These are phyloP conservation scores for Lutjanus argentimaculatus DNA, from an alignment of 2,797 vertebrate species.

Conservation along the genomic window DNA sequence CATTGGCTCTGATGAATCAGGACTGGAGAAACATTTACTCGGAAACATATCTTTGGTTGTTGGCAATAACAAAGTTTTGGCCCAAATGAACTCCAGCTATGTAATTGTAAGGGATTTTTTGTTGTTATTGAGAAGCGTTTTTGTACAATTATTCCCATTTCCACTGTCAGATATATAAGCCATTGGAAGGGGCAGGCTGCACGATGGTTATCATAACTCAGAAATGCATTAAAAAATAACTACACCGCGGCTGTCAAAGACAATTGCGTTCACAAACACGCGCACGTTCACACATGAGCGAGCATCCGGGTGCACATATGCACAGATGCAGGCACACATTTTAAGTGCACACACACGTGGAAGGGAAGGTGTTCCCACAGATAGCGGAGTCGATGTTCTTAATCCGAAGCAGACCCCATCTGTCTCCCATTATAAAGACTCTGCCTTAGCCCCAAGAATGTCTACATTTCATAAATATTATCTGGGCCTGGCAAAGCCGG, in stretches of 20 bases:
- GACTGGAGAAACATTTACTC: conserved; percentile 63
- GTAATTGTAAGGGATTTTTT: conserved; percentile 74
- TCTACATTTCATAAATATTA: conserved; percentile 89
- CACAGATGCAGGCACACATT: conserved; percentile 49
- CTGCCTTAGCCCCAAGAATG: conserved; percentile 86
- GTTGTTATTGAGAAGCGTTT: conserved; percentile 77
- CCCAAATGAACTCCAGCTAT: conserved; percentile 76
- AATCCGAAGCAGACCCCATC: conserved; percentile 88
- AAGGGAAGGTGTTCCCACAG: conserved; percentile 85
- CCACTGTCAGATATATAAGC: conserved; percentile 79
- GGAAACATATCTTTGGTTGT: conserved; percentile 65
- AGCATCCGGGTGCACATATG: conserved; percentile 50
- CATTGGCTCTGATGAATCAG: conserved; percentile 68
- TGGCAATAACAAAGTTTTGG: conserved; percentile 76
- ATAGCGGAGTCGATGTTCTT: conserved; percentile 83
- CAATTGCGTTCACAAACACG: conserved; percentile 74
- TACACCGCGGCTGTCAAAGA: conserved; percentile 78
- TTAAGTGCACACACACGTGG: conserved; percentile 59
- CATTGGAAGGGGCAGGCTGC: conserved; percentile 69
- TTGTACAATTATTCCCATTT: conserved; percentile 83
- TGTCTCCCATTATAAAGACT: conserved; percentile 87
- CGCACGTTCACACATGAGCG: conserved; percentile 65
- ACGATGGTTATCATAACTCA: conserved; percentile 81
- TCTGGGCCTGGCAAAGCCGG: conserved; percentile 82
- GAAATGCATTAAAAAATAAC: conserved; percentile 83